phyloP scores from a whole-genome alignment of 2,113 vertebrate genomes.

The Mandrillus leucophaeus region DNA sequence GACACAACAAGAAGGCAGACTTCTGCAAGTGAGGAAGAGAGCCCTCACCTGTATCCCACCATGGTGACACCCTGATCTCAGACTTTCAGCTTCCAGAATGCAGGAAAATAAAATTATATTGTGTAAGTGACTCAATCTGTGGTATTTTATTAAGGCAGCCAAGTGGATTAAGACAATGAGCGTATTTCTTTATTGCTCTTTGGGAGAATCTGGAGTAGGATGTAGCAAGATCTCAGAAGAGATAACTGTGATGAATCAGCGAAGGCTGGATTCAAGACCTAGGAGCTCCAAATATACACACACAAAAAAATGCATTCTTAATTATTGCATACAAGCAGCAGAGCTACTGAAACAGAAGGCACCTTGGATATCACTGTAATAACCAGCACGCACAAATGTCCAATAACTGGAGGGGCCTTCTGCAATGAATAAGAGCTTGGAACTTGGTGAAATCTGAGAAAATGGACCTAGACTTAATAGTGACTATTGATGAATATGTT shows the following conservation, averaged over 20 bases:
- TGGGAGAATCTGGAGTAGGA: background rate
- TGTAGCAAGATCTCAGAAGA: background rate
- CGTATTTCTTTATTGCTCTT: background rate
- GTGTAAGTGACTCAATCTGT: background rate
- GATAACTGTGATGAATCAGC: background rate
- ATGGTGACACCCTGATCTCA: background rate
- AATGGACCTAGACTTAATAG: background rate
- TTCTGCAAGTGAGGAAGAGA: background rate
- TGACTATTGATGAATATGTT: background rate
- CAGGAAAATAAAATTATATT: background rate
- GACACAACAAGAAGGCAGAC: background rate
- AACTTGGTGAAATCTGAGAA: background rate
- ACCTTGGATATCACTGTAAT: background rate
- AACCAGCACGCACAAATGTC: background rate
- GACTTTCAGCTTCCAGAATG: background rate
- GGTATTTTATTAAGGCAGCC: background rate
- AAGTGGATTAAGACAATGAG: background rate
- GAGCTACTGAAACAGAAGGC: background rate
- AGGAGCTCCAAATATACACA: background rate
- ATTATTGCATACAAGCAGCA: background rate
- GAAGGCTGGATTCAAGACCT: background rate
- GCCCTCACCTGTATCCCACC: background rate
- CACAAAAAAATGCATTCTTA: background rate
- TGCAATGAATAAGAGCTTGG: background rate
- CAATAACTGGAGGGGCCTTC: background rate